Evolutionary conservation across 2,888 invertebrate genomes (phyloP).

Genomic region (Mythimna pallens): DNA sequence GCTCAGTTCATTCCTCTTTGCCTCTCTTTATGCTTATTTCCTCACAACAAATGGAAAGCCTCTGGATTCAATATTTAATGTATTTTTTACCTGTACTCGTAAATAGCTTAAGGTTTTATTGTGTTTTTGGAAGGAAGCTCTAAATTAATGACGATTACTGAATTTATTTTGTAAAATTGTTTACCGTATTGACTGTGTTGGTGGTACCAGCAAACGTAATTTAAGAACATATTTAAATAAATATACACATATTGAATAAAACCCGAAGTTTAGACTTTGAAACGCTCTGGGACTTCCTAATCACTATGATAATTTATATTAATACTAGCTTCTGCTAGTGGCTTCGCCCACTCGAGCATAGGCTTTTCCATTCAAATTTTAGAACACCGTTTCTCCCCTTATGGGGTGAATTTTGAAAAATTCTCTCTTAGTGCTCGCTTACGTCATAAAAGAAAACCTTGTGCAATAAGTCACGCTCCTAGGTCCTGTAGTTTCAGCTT

Average conservation of each 20-base stretch:
- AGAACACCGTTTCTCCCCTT: too few relatives aligned
- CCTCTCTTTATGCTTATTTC: constrained; percentile 42
- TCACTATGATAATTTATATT: too few relatives aligned
- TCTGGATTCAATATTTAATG: constrained; percentile 30
- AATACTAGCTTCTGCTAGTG: too few relatives aligned
- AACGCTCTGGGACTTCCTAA: background rate
- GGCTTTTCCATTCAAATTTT: too few relatives aligned
- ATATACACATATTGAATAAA: too few relatives aligned
- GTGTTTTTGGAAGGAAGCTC: background rate
- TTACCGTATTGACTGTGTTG: background rate
- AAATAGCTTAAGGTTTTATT: constrained; percentile 13
- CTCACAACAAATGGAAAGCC: constrained; percentile 24
- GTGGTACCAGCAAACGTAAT: background rate
- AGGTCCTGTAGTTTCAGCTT: too few relatives aligned
- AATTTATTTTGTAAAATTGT: background rate
- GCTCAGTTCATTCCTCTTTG: background rate
- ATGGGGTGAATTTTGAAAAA: too few relatives aligned
- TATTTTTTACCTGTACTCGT: constrained; percentile 11
- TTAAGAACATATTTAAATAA: background rate
- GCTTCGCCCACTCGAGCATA: too few relatives aligned
- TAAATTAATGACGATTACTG: constrained; percentile 6
- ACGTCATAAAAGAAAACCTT: too few relatives aligned
- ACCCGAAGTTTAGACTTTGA: too few relatives aligned
- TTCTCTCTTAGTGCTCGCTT: too few relatives aligned
- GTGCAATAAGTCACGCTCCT: too few relatives aligned